These are phyloP conservation scores for Dorcus parallelipipedus DNA, from an alignment of 2,888 invertebrate genomes.

Conservation along the genomic window DNA sequence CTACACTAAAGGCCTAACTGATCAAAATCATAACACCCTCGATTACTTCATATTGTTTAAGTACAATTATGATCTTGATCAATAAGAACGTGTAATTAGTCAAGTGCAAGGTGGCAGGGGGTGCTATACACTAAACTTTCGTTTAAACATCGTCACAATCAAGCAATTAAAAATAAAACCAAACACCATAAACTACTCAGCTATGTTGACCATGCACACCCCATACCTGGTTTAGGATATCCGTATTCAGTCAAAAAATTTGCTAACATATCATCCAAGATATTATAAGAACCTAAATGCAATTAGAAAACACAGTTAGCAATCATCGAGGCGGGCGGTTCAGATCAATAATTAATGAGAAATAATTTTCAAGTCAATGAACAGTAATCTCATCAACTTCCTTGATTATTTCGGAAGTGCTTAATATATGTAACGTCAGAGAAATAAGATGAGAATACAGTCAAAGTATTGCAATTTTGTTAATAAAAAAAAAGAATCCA, in stretches of 20 bases:
- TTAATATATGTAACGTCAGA: background rate
- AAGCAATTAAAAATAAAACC: conserved; percentile 7
- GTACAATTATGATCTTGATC: background rate
- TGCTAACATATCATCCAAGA: conserved; percentile 41
- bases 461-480: background rate
- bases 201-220: conserved; percentile 28
- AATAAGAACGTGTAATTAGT: background rate
- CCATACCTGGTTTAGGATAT: conserved; percentile 39
- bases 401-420: background rate
- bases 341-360: too few relatives aligned
- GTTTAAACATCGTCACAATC: too few relatives aligned
- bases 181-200: conserved; percentile 16
- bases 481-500: conserved; percentile 2
- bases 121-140: conserved; percentile 16
- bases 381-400: too few relatives aligned
- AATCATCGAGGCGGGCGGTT: background rate
- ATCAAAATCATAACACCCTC: too few relatives aligned
- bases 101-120: conserved; percentile 24
- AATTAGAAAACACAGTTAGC: conserved; percentile 10
- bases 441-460: background rate
- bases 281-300: conserved; percentile 34
- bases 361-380: background rate
- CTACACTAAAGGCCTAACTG: too few relatives aligned
- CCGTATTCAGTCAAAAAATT: conserved; percentile 39
- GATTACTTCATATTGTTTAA: too few relatives aligned